phyloP scores from a whole-genome alignment of 2,888 invertebrate species.

The Thecocarcelia acutangulata region DNA sequence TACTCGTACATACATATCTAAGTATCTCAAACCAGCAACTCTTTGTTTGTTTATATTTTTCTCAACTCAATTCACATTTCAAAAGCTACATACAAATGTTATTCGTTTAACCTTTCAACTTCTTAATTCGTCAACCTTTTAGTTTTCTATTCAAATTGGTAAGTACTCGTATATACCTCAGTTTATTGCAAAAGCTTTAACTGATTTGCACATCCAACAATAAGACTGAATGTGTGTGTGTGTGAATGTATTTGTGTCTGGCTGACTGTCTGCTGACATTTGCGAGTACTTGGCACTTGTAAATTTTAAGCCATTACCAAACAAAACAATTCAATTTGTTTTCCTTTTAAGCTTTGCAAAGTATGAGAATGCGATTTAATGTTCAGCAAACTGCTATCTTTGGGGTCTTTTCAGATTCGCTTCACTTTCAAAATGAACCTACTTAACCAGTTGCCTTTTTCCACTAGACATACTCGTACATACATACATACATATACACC shows the following conservation, averaged over 20 bases:
- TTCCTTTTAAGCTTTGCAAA: background rate
- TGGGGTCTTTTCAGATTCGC: slow-evolving; percentile 34
- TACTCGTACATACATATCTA: too few species aligned
- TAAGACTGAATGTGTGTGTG: background rate
- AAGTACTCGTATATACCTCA: slow-evolving; percentile 39
- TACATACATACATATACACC: slow-evolving; percentile 51
- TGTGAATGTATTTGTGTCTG: background rate
- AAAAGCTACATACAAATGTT: background rate
- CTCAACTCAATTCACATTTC: background rate
- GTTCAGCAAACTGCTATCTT: slow-evolving; percentile 9
- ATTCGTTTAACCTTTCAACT: slow-evolving; percentile 35
- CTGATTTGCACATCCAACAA: slow-evolving; percentile 22
- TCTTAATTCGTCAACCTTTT: slow-evolving; percentile 19
- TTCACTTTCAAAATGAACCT: slow-evolving; percentile 64
- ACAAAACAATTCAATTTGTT: slow-evolving; percentile 7
- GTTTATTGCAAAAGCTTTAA: slow-evolving; percentile 21
- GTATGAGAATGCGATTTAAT: background rate
- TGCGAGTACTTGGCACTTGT: background rate
- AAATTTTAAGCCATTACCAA: slow-evolving; percentile 15
- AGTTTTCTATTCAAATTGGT: slow-evolving; percentile 11
- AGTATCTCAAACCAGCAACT: too few species aligned
- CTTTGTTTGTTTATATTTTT: background rate
- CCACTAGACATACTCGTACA: too few species aligned
- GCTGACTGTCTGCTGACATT: slow-evolving; percentile 18
- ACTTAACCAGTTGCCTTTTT: slow-evolving; percentile 58